Evolutionary conservation across 2,888 invertebrate species (phyloP).

Genomic region (Cyclophora albipunctata): DNA sequence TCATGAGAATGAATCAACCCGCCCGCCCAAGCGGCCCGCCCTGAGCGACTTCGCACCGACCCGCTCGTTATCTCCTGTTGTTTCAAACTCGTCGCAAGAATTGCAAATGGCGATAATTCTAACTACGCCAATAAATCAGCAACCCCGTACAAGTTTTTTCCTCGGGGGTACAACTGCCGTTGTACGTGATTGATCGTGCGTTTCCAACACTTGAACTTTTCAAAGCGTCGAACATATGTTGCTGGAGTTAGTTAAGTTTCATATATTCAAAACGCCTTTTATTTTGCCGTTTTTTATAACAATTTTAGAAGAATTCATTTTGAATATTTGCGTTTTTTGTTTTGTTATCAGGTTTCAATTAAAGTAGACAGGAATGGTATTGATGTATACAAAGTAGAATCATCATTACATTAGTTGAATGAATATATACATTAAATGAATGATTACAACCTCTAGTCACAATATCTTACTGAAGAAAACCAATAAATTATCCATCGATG

Average conservation of each 20-base stretch:
- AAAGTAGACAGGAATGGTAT: too few species aligned
- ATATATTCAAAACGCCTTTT: slow-evolving; percentile 32
- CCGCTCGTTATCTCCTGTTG: slow-evolving; percentile 57
- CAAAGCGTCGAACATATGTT: slow-evolving; percentile 56
- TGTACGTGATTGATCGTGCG: slow-evolving; percentile 66
- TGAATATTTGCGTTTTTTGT: too few species aligned
- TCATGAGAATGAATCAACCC: too few species aligned
- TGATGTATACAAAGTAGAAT: too few species aligned
- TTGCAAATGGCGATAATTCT: slow-evolving; percentile 75
- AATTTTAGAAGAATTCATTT: too few species aligned
- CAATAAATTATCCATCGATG: slow-evolving; percentile 29
- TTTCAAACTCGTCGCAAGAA: slow-evolving; percentile 60
- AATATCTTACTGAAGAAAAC: too few species aligned
- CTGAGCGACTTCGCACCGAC: not conserved
- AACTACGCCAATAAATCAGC: slow-evolving; percentile 72
- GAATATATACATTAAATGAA: too few species aligned
- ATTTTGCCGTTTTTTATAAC: slow-evolving; percentile 23
- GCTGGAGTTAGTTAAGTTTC: slow-evolving; percentile 22
- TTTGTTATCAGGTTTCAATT: too few species aligned
- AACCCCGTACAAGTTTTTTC: slow-evolving; percentile 64
- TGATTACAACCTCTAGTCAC: too few species aligned
- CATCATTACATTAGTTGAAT: too few species aligned
- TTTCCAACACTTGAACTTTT: slow-evolving; percentile 50
- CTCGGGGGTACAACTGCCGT: slow-evolving; percentile 57
- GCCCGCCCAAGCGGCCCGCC: too few species aligned